Evolutionary conservation across 2,888 invertebrate species (phyloP).

Genomic region (Coelopa pilipes): DNA sequence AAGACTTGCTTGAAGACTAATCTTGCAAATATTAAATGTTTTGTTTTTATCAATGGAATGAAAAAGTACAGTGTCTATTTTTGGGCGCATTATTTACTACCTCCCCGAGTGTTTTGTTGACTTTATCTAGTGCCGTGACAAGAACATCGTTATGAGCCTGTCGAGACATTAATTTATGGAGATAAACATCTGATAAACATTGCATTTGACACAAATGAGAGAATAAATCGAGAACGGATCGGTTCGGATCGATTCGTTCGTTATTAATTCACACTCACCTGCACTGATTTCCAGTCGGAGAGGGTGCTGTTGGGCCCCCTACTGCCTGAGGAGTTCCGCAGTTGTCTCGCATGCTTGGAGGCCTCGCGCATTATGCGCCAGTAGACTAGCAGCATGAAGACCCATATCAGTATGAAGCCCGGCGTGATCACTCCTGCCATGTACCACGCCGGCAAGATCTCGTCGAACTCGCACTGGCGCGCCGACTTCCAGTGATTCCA

Average conservation of each 20-base stretch:
- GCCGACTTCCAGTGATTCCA: conserved; percentile 81
- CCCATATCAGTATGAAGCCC: conserved; percentile 78
- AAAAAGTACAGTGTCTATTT: neutral
- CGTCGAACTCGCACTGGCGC: conserved; percentile 75
- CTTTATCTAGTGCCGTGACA: conserved; percentile 24
- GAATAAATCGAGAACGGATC: neutral
- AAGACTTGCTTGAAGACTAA: neutral
- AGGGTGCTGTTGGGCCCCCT: conserved; percentile 40
- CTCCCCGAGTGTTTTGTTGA: conserved; percentile 19
- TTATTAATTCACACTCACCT: conserved; percentile 68
- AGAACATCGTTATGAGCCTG: conserved; percentile 24
- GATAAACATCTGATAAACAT: conserved; percentile 1
- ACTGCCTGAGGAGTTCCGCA: conserved; percentile 70
- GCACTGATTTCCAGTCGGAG: conserved; percentile 80
- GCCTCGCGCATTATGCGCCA: conserved; percentile 84
- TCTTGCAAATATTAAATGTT: neutral
- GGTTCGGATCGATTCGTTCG: neutral
- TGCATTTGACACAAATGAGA: neutral
- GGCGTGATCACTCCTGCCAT: conserved; percentile 73
- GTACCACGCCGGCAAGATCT: conserved; percentile 70
- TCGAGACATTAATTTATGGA: conserved; percentile 21
- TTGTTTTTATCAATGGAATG: conserved; percentile 19
- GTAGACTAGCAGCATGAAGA: conserved; percentile 79
- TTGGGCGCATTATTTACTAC: conserved; percentile 24
- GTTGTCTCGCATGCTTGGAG: conserved; percentile 75